These are phyloP conservation scores for Trissolcus basalis DNA, from an alignment of 1,140 invertebrate species.

Conservation along the genomic window DNA sequence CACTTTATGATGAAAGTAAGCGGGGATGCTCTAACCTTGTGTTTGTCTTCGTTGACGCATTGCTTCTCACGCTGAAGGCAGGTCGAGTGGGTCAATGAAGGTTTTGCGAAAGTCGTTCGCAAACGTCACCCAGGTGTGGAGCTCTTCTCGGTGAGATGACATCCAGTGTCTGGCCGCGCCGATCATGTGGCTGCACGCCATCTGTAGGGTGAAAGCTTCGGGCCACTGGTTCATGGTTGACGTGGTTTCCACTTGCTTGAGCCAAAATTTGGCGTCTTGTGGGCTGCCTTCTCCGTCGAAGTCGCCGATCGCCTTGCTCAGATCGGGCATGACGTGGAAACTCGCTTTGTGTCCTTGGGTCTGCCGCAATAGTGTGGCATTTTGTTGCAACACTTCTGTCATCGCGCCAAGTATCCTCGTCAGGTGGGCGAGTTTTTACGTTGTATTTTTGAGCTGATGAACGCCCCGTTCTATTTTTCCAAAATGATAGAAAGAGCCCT, in stretches of 20 bases:
- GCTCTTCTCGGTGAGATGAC: not conserved
- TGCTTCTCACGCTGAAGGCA: not conserved
- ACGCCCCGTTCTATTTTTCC: constrained; percentile 3
- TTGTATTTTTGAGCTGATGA: not conserved
- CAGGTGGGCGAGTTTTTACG: too few species aligned
- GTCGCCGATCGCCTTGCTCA: too few species aligned
- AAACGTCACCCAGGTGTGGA: too few species aligned
- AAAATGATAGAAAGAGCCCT: constrained; percentile 2
- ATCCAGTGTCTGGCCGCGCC: not conserved
- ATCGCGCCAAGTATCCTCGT: not conserved
- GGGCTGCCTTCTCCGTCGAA: too few species aligned
- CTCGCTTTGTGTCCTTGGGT: not conserved
- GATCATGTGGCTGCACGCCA: constrained; percentile 1
- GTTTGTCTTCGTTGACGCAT: constrained; percentile 1
- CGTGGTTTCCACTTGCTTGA: not conserved
- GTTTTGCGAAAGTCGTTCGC: too few species aligned
- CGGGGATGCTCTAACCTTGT: not conserved
- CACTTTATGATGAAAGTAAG: constrained; percentile 9
- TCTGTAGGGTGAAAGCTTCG: not conserved
- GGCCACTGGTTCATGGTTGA: not conserved
- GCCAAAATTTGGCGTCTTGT: not conserved
- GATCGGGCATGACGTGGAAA: constrained; percentile 4
- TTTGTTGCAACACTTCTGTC: not conserved
- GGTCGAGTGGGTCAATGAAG: too few species aligned
- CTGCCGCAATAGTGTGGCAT: not conserved